A percentile compares a stretch with the other conserved stretches of the same genome.
Conservation (phyloP, 2,113 vertebrate genomes). For the Mesocricetus auratus region DNA sequence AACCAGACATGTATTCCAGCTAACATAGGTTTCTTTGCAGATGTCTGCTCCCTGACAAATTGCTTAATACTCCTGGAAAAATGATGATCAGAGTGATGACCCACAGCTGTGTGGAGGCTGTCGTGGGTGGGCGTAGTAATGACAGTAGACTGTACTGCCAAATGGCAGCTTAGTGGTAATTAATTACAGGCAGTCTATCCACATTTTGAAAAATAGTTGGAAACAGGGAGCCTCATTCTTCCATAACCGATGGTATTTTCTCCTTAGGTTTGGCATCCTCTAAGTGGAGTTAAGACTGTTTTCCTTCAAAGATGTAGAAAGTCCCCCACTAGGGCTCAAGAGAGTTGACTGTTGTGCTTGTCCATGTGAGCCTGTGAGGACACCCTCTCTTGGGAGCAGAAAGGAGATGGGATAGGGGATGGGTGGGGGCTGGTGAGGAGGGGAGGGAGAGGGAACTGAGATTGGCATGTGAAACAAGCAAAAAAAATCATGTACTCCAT, state of each 20-base stretch:
- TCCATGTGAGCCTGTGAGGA: neutral
- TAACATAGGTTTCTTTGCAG: slow-evolving; percentile 59
- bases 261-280: neutral
- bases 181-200: slow-evolving; percentile 9
- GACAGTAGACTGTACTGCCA: neutral
- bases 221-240: neutral
- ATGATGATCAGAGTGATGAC: neutral
- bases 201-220: neutral
- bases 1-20: slow-evolving; percentile 13
- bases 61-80: slow-evolving; percentile 61
- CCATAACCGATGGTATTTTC: neutral
- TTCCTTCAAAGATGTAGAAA: neutral
- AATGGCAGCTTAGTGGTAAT: neutral
- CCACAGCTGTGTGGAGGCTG: slow-evolving; percentile 50
- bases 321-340: neutral
- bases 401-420: too few species aligned
- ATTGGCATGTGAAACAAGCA: too few species aligned
- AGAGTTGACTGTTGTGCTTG: neutral
- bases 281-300: neutral
- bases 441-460: too few species aligned
- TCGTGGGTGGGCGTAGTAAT: slow-evolving; percentile 8
- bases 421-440: too few species aligned
- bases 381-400: neutral
- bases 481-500: neutral
- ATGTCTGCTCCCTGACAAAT: slow-evolving; percentile 63